A percentile compares a stretch with the other conserved stretches of the same genome.
Conservation (phyloP, 2,797 vertebrate genomes). For the Buphagus erythrorhynchus region DNA sequence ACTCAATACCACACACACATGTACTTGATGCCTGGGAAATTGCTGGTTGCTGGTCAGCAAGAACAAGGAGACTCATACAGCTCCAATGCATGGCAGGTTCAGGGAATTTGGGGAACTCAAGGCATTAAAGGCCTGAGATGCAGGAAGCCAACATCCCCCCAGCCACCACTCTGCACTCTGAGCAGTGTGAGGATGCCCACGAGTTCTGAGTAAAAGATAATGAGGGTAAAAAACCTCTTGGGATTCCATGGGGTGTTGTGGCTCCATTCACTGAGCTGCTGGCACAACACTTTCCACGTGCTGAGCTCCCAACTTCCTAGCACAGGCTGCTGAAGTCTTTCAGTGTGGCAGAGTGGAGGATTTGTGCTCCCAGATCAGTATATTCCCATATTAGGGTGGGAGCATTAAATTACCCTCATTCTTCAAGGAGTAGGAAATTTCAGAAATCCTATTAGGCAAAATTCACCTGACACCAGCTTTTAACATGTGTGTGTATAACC, state of each 20-base stretch:
- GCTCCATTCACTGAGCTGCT: fast-evolving
- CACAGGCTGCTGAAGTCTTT: background rate
- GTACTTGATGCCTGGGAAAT: background rate
- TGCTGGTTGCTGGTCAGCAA: background rate
- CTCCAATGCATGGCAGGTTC: background rate
- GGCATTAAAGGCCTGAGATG: background rate
- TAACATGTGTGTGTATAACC: background rate
- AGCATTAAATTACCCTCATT: background rate
- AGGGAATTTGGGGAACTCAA: background rate
- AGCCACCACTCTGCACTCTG: background rate
- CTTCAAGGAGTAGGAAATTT: background rate
- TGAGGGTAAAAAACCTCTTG: background rate
- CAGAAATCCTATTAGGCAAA: background rate
- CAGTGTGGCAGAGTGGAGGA: background rate
- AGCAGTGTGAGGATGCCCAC: background rate
- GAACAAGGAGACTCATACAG: background rate
- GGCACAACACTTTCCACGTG: fast-evolving
- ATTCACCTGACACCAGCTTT: background rate
- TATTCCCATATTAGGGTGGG: background rate
- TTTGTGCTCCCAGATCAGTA: background rate
- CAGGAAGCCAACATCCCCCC: background rate
- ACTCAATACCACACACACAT: background rate
- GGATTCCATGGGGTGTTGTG: background rate
- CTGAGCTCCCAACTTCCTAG: background rate
- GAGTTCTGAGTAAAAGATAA: background rate